Evolutionary conservation across 2,797 vertebrate genomes (phyloP), one percentile per base, ranked within the genome.

Genomic region (Xyrichtys novacula): DNA sequence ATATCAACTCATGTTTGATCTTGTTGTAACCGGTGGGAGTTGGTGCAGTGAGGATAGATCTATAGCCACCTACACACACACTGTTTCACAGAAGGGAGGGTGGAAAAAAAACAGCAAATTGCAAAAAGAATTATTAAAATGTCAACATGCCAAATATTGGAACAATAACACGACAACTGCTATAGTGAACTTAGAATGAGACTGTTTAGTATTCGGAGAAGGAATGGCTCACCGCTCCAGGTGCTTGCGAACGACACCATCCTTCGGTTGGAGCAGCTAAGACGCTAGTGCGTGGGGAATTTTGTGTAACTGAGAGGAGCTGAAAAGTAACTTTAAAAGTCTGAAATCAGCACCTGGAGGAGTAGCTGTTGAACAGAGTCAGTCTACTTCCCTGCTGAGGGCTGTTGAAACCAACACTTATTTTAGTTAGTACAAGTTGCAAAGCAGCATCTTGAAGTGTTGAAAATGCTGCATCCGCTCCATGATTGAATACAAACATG

Each of bases 311-410:
- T 28, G 26, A 72, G 12, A 14, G 0, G 1, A 34, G 20, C 47
- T 47, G 61, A 31, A 70, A 73, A 70, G 32, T 8, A 19, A 67
- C 42, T 62, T 62, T 31, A 2, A 60, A 79, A 72, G 60, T 39
- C 23, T 73, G 29, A 55, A 72, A 66, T 50, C 38, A 56, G 67
- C 67, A 72, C 44, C 64, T 66, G 57, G 29, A 40, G 8, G 2
- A 53, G 11, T n/a, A 11, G 29, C 7, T 29, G 17, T 54, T 36
- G 19, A 32, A n/a, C n/a, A n/a, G n/a, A n/a, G n/a, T n/a, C n/a
- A n/a, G n/a, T n/a, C n/a, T 28, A 58, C 6, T 47, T 31, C 26
- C 19, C 15, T 31, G 5, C 17, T 2, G 25, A 53, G 17, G 20
- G 42, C 38, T 2, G 23, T 42, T 2, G 23, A 50, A 39, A 9